Evolutionary conservation across 1,140 invertebrate species (phyloP), one percentile per base, ranked within the genome.

Genomic region (Ostrea edulis): DNA sequence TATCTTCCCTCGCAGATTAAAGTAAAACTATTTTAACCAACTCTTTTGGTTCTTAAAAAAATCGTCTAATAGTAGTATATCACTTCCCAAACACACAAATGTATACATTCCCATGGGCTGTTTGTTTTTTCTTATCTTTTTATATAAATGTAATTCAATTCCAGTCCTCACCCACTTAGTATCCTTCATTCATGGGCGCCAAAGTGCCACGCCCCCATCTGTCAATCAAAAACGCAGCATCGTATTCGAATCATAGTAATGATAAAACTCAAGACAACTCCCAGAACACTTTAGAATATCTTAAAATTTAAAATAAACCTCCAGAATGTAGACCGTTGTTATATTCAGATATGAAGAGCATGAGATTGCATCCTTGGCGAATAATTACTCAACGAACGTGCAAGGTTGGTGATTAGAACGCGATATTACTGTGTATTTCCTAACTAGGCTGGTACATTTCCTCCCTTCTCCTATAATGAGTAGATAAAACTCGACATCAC

Each of bases 391-490:
- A 77, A 35, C 22, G 29, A 77, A 14, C 25, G 68, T 35, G 25
- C 68, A 77, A 77, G 68, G 68, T 77, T 14, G 29, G 68, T 77
- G 68, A 77, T 77, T 77, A 77, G 68, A 8, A 25, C 14, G 68
- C 22, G 22, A 29, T 29, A 29, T 77, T n/a, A n/a, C 22, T 22
- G 65, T 68, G 25, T 17, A 77, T 62, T 62, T 62, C 58, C 68
- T 77, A 77, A 77, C 68, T 8, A 25, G 68, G 29, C 68, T 35
- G 68, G 22, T 77, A 77, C 68, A 77, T 77, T 77, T 77, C 68
- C 68, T 77, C 68, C 29, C 20, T 68, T 29, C 68, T 77, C 25
- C 58, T n/a, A 77, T 77, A 77, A 77, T 77, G 25, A 77, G 68
- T 29, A 77, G 68, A 77, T 77, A 77, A 77, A 25, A 77, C 68